These are phyloP conservation scores for Pteropus rufus DNA, from an alignment of 2,797 vertebrate species.

Conservation along the genomic window DNA sequence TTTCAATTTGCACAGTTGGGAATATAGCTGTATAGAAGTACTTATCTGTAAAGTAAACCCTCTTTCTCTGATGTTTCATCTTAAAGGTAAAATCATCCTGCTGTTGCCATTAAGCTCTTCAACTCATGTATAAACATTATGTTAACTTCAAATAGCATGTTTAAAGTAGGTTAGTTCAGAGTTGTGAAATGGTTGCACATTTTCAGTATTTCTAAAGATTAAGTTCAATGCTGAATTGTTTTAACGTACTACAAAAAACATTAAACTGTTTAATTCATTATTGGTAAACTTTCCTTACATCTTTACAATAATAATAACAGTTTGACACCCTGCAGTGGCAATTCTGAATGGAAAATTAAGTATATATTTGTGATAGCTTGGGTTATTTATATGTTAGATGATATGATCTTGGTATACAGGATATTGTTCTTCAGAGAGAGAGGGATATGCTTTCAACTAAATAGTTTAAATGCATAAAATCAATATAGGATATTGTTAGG, in stretches of 20 bases:
- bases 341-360: slow-evolving; percentile 72
- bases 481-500: slow-evolving; percentile 49
- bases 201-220: slow-evolving; percentile 51
- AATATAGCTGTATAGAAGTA: slow-evolving; percentile 28
- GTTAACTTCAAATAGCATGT: slow-evolving; percentile 26
- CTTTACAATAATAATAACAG: slow-evolving; percentile 61
- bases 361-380: slow-evolving; percentile 59
- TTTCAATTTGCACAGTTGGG: background rate
- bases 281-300: slow-evolving; percentile 57
- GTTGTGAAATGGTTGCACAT: slow-evolving; percentile 21
- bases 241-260: slow-evolving; percentile 1
- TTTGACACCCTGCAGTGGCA: slow-evolving; percentile 67
- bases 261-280: slow-evolving; percentile 69
- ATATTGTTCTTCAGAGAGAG: slow-evolving; percentile 31
- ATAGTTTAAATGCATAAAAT: slow-evolving; percentile 59
- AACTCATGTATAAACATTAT: slow-evolving; percentile 43
- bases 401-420: background rate
- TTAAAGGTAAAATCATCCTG: slow-evolving; percentile 34
- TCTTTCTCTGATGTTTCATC: slow-evolving; percentile 32
- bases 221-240: slow-evolving; percentile 58
- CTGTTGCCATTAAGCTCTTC: slow-evolving; percentile 16
- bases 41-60: background rate
- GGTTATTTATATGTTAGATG: slow-evolving; percentile 12
- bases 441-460: slow-evolving; percentile 46
- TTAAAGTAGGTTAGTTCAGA: slow-evolving; percentile 16